A percentile compares a stretch with the other conserved stretches of the same genome.
Conservation (phyloP, 2,113 vertebrate genomes). For the Terrapene triunguis region DNA sequence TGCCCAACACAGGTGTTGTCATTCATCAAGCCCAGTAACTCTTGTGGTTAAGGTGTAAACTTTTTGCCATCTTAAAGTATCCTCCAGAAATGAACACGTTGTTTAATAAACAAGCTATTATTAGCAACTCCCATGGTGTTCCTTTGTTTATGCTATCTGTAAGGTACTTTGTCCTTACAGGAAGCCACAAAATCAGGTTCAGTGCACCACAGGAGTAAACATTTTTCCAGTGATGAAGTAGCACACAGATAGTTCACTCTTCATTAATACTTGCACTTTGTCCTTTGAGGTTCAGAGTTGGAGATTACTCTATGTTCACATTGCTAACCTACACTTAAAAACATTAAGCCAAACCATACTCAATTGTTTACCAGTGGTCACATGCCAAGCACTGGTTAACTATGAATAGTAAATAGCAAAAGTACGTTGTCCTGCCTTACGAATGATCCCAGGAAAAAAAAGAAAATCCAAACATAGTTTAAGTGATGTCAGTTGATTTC, state of each 20-base stretch:
- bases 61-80: neutral
- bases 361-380: neutral
- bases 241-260: accelerated
- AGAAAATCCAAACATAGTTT: neutral
- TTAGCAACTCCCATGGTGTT: neutral
- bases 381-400: neutral
- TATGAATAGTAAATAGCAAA: neutral
- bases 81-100: neutral
- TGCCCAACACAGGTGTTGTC: neutral
- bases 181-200: neutral
- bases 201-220: neutral
- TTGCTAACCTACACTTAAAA: neutral
- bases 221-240: neutral
- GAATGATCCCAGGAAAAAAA: neutral
- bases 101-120: neutral
- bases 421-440: neutral
- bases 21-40: accelerated
- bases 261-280: neutral
- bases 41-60: neutral
- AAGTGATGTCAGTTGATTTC: neutral
- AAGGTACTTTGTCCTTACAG: neutral
- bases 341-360: neutral
- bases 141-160: neutral
- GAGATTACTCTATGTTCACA: neutral
- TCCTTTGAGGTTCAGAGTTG: neutral